Evolutionary conservation across 2,797 vertebrate genomes (phyloP), one percentile per base, ranked within the genome.

Genomic region (Thalassophryne amazonica): DNA sequence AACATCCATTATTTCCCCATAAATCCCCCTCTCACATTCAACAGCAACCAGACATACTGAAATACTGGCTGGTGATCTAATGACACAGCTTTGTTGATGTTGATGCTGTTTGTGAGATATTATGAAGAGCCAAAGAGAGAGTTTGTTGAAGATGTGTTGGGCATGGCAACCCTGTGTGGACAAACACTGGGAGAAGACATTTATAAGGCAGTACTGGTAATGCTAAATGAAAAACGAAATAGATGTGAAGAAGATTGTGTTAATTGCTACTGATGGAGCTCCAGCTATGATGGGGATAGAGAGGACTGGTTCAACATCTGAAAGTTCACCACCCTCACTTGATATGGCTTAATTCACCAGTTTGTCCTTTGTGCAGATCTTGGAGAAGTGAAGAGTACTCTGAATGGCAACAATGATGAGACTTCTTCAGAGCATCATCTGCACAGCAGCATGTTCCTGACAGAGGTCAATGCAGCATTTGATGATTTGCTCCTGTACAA

Each of bases 291-390:
- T n/a, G n/a, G n/a, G n/a, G n/a, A n/a, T n/a, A n/a, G n/a, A n/a
- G n/a, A n/a, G n/a, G n/a, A n/a, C n/a, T n/a, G n/a, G n/a, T n/a
- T n/a, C n/a, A n/a, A n/a, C n/a, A n/a, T n/a, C n/a, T n/a, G n/a
- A n/a, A 61, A 47, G 11, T 17, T 32, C 39, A 32, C 18, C 43
- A 61, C 37, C 56, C 56, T 62, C 40, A 52, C n/a, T 35, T 45
- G 15, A 46, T 56, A 21, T 62, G 27, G 17, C 50, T 34, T 15
- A 11, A 34, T 68, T 36, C 45, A 60, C 42, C 41, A 42, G 20
- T 50, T 34, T 15, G 48, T 39, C 33, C 25, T 73, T 35, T 68
- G 48, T 73, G 43, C 39, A 30, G 48, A 46, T 24, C 43, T 51
- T 20, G 33, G 42, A 50, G 34, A 65, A 55, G 6, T 21, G n/a